Percentiles rank a stretch among this genome's conserved stretches.
Evolutionary conservation across 1,140 invertebrate species (phyloP).

Genomic region (Drosophila hydei): DNA sequence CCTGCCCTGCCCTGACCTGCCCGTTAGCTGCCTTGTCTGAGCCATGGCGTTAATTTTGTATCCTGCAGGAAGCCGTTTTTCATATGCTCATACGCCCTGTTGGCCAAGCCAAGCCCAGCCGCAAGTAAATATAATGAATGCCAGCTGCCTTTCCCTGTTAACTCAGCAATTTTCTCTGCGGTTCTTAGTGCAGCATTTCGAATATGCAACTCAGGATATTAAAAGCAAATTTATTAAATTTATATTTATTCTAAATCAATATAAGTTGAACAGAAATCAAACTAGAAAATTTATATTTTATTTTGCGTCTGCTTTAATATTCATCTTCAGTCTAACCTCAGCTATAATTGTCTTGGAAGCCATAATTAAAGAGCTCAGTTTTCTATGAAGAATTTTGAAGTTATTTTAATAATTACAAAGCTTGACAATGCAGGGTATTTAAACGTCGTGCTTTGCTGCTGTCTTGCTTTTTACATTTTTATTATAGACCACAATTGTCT

Average conservation of each 20-base stretch:
- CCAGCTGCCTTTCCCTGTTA: constrained; percentile 46
- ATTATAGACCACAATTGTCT: constrained; percentile 35
- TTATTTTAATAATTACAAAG: no score
- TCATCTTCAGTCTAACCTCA: no score
- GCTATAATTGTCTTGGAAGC: no score
- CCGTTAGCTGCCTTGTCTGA: constrained; percentile 8
- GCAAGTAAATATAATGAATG: constrained; percentile 68
- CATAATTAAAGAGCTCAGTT: no score
- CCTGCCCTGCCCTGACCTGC: constrained; percentile 5
- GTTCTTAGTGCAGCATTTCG: no score
- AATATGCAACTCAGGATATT: no score
- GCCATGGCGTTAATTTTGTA: constrained; percentile 38
- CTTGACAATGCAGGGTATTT: not conserved
- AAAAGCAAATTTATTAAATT: no score
- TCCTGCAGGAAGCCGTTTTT: constrained; percentile 54
- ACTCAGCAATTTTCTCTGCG: constrained; percentile 12
- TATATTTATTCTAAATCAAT: no score
- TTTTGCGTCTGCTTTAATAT: no score
- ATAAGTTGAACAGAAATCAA: no score
- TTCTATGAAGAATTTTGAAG: no score
- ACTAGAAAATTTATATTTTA: no score
- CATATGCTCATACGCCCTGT: constrained; percentile 67
- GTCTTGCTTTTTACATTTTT: constrained; percentile 17
- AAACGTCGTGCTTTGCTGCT: not conserved
- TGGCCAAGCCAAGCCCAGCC: constrained; percentile 34